phyloP scores from a whole-genome alignment of 1,140 invertebrate species.

The Bombus breviceps region DNA sequence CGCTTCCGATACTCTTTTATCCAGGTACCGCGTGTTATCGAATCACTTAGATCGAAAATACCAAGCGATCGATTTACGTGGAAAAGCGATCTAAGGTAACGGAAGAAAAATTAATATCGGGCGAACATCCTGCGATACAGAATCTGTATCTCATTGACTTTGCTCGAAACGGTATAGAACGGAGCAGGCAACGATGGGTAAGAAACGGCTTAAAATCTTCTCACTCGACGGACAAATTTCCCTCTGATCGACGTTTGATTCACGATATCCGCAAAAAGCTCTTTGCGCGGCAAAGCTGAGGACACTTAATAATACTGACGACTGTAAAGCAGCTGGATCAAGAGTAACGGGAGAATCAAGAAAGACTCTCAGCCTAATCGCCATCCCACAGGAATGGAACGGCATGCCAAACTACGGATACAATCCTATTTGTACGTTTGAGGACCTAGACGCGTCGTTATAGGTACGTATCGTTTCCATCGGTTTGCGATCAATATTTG shows the following conservation, averaged over 20 bases:
- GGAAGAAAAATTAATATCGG: not conserved
- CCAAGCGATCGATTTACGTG: not conserved
- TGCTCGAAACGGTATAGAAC: not conserved
- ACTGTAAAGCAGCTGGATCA: slow-evolving; percentile 14
- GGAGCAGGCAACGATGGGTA: not conserved
- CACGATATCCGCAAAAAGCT: not conserved
- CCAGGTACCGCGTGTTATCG: no score
- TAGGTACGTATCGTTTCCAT: slow-evolving; percentile 5
- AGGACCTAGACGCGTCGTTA: not conserved
- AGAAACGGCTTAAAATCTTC: not conserved
- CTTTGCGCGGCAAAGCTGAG: not conserved
- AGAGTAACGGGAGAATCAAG: slow-evolving; percentile 34
- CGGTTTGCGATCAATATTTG: slow-evolving; percentile 48
- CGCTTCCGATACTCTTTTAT: not conserved
- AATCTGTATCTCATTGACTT: not conserved
- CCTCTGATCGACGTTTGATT: not conserved
- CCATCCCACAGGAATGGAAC: slow-evolving; percentile 9
- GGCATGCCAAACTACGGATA: not conserved
- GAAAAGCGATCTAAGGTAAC: not conserved
- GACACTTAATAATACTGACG: slow-evolving; percentile 52
- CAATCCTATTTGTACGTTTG: slow-evolving; percentile 20
- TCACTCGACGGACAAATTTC: not conserved
- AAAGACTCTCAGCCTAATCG: slow-evolving; percentile 56
- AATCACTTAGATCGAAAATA: not conserved
- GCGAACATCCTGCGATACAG: not conserved